These are phyloP conservation scores for Pandemis cinnamomeana DNA, from an alignment of 2,888 invertebrate species.

Conservation along the genomic window DNA sequence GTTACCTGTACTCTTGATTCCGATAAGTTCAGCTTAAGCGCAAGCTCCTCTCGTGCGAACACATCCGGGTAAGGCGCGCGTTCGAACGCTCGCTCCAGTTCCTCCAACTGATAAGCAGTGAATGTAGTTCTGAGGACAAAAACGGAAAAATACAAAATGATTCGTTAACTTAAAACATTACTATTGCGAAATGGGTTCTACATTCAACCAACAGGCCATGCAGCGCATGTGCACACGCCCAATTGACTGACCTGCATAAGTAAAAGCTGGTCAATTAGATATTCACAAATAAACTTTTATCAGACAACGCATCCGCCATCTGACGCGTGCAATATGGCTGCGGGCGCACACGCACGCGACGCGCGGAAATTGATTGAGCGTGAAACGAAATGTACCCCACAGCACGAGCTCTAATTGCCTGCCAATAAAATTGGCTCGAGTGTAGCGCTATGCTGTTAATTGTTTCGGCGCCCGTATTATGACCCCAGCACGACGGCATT, in stretches of 20 bases:
- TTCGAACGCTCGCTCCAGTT: constrained; percentile 96
- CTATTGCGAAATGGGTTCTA: constrained; percentile 1
- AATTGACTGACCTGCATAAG: constrained; percentile 37
- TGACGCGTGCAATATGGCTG: constrained; percentile 84
- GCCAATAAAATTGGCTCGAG: constrained; percentile 70
- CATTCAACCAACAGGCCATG: constrained; percentile 10
- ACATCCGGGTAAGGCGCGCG: constrained; percentile 98
- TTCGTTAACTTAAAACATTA: not conserved
- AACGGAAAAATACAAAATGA: constrained; percentile 15
- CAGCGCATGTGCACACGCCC: not conserved
- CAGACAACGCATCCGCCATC: constrained; percentile 68
- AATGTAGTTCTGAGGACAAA: constrained; percentile 93
- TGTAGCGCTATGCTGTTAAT: constrained; percentile 59
- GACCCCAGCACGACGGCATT: constrained; percentile 34
- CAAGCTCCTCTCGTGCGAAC: constrained; percentile 96
- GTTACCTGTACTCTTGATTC: constrained; percentile 86
- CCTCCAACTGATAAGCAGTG: constrained; percentile 97
- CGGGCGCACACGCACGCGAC: constrained; percentile 64
- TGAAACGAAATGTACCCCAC: constrained; percentile 83
- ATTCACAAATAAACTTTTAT: constrained; percentile 66
- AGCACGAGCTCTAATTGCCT: constrained; percentile 74
- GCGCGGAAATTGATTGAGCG: constrained; percentile 83
- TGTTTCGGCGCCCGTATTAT: constrained; percentile 50
- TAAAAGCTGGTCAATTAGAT: constrained; percentile 49
- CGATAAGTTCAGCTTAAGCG: constrained; percentile 94